Evolutionary conservation across 1,140 invertebrate species (phyloP).

Genomic region (Macrosteles quadrilineatus): DNA sequence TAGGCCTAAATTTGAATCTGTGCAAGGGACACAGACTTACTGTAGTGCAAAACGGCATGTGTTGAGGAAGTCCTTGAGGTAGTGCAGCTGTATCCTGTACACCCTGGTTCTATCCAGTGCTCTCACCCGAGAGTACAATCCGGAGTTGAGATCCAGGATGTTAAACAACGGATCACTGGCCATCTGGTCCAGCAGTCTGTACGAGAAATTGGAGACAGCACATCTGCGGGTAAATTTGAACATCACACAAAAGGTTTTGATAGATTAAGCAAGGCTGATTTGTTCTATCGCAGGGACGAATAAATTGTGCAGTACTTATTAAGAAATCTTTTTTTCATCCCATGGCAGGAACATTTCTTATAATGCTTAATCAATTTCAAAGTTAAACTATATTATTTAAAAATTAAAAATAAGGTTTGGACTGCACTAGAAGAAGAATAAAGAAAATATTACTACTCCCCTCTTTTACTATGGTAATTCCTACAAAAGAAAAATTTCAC

Average conservation of each 20-base stretch:
- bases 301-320: neutral
- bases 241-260: conserved; percentile 35
- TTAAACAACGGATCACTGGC: conserved; percentile 76
- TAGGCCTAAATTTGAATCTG: too few species aligned
- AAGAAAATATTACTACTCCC: too few species aligned
- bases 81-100: conserved; percentile 64
- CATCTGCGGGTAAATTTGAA: conserved; percentile 58
- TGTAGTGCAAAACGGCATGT: conserved; percentile 63
- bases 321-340: neutral
- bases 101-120: conserved; percentile 61
- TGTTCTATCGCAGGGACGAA: too few species aligned
- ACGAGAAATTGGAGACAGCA: conserved; percentile 80
- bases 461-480: too few species aligned
- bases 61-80: conserved; percentile 68
- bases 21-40: too few species aligned
- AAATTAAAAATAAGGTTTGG: too few species aligned
- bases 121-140: conserved; percentile 63
- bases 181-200: conserved; percentile 75
- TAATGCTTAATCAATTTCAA: too few species aligned
- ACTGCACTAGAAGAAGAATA: too few species aligned
- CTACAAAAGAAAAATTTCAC: too few species aligned
- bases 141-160: conserved; percentile 69
- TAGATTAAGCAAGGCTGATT: neutral
- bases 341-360: neutral
- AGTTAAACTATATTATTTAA: too few species aligned